phyloP scores from a whole-genome alignment of 2,113 vertebrate genomes.

The Eptesicus fuscus region DNA sequence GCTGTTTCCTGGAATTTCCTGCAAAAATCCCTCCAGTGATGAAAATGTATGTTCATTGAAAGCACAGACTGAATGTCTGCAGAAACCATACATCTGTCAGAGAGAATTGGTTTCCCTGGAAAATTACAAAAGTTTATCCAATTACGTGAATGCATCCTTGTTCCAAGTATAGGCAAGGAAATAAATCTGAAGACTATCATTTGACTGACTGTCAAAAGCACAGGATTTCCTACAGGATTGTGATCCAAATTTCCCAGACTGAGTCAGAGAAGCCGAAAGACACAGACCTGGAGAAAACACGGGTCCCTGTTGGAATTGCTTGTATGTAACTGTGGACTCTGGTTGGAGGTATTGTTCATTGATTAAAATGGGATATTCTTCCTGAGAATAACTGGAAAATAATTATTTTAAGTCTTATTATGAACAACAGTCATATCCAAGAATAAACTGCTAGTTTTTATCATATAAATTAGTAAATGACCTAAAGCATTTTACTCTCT shows the following conservation, averaged over 20 bases:
- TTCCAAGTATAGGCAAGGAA: background rate
- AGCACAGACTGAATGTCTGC: background rate
- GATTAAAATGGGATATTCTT: background rate
- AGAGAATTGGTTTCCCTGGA: background rate
- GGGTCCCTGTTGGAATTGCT: background rate
- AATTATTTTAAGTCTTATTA: background rate
- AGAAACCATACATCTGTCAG: background rate
- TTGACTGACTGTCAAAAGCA: background rate
- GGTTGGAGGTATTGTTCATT: background rate
- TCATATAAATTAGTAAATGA: background rate
- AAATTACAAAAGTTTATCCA: slow-evolving; percentile 11
- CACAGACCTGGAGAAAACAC: background rate
- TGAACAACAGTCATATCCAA: background rate
- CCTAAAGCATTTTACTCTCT: background rate
- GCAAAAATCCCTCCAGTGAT: background rate
- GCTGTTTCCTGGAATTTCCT: background rate
- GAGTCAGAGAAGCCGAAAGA: background rate
- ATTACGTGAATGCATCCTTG: background rate
- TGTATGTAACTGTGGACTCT: background rate
- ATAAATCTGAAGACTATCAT: background rate
- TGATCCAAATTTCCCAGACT: background rate
- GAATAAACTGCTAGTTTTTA: background rate
- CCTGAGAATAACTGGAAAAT: background rate
- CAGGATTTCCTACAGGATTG: background rate
- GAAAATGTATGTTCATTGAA: background rate